Conservation (phyloP, 1,140 invertebrate species). For the Hyles vespertilio region DNA sequence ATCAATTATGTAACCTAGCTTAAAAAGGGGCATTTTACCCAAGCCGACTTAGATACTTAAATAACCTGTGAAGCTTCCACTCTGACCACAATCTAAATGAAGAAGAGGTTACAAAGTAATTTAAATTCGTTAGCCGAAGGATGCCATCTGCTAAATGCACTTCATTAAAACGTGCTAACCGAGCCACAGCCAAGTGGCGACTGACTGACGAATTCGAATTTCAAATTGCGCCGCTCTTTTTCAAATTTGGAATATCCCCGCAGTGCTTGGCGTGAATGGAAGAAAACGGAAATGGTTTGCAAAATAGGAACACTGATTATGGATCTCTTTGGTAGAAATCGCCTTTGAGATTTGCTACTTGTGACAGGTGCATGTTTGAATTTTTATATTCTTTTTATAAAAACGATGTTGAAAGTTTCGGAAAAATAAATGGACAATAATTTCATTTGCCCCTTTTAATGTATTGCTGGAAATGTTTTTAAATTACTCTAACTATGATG, state of each 20-base stretch:
- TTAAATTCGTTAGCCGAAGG: conserved; percentile 42
- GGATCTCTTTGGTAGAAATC: neutral
- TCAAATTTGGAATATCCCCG: conserved; percentile 36
- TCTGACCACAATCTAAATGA: conserved; percentile 36
- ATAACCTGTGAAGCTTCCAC: too few relatives aligned
- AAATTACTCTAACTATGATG: too few relatives aligned
- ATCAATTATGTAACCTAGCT: too few relatives aligned
- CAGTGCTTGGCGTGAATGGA: conserved; percentile 21
- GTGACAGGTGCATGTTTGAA: too few relatives aligned
- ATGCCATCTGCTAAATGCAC: conserved; percentile 51
- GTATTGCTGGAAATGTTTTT: too few relatives aligned
- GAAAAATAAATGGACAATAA: too few relatives aligned
- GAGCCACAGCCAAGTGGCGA: conserved; percentile 33
- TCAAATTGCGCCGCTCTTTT: conserved; percentile 49
- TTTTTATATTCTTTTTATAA: too few relatives aligned
- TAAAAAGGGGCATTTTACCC: too few relatives aligned
- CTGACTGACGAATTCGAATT: conserved; percentile 47
- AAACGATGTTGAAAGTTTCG: neutral
- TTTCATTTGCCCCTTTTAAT: too few relatives aligned
- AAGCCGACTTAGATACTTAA: too few relatives aligned
- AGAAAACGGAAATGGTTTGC: conserved; percentile 16
- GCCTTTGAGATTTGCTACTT: too few relatives aligned
- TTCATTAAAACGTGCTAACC: conserved; percentile 62
- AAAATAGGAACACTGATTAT: conserved; percentile 13
- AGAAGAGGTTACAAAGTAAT: conserved; percentile 37